These are phyloP conservation scores for Amphipyra berbera DNA, from an alignment of 2,888 invertebrate genomes.

Conservation along the genomic window DNA sequence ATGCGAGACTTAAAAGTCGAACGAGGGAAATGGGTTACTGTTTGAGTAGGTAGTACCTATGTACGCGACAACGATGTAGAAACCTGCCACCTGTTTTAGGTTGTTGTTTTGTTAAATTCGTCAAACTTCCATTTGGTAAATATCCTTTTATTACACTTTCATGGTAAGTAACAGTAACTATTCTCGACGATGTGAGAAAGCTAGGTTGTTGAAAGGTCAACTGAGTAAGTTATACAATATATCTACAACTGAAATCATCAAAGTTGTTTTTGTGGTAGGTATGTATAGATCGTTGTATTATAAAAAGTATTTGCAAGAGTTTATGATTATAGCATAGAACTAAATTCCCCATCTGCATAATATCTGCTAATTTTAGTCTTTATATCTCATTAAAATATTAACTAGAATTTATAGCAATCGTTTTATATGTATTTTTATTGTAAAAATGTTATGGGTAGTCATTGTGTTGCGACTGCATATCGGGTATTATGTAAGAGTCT, in stretches of 20 bases:
- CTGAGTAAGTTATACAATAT: not conserved
- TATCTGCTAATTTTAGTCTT: conserved; percentile 16
- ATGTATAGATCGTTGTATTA: conserved; percentile 32
- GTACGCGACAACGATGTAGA: conserved; percentile 38
- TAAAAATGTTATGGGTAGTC: too few species aligned
- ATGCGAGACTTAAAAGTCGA: conserved; percentile 54
- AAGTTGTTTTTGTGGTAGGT: conserved; percentile 21
- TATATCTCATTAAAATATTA: conserved; percentile 24
- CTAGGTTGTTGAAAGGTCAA: conserved; percentile 33
- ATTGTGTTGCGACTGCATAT: conserved; percentile 59
- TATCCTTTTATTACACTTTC: too few species aligned
- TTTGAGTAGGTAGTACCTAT: conserved; percentile 13
- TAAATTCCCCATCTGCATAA: conserved; percentile 16
- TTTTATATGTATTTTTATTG: not conserved
- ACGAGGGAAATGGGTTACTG: conserved; percentile 56
- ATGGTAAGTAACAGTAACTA: conserved; percentile 10
- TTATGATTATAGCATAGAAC: conserved; percentile 14
- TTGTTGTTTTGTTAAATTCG: conserved; percentile 31
- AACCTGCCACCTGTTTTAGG: conserved; percentile 31
- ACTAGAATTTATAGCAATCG: not conserved
- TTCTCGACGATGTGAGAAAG: conserved; percentile 37
- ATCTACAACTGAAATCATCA: conserved; percentile 51
- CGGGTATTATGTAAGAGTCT: conserved; percentile 63
- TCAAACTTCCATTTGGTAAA: not conserved
- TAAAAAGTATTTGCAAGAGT: conserved; percentile 9